Evolutionary conservation across 2,797 vertebrate genomes (phyloP), one percentile per base, ranked within the genome.

Genomic region (Intellagama lesueurii): DNA sequence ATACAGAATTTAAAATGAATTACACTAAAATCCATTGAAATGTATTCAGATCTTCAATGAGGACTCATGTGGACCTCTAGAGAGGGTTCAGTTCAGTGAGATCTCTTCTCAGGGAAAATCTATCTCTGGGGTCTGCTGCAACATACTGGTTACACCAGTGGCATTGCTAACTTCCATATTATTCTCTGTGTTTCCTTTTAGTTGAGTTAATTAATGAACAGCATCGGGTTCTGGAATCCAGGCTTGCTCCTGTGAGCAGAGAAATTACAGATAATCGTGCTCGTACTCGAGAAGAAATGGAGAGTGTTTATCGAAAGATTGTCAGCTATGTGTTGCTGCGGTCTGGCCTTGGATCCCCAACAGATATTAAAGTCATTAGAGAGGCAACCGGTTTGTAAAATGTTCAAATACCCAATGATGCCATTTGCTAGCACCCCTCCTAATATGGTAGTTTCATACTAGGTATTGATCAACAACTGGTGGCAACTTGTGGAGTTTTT

Each of bases 131-230:
- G 17, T 81, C 70, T 87, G 40, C 86, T 79, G 73, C 52, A 11
- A 16, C 73, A 56, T 35, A 11, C 9, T 70, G 1, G 28, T n/a
- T 90, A 93, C 16, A 64, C 1, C 16, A 86, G 72, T 81, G 60
- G 64, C 30, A 17, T 30, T 69, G 35, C 7, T 44, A 17, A 19
- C 12, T 82, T 85, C 86, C 87, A 79, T 40, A 7, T 66, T 26
- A 1, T 86, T 75, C 1, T 83, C 35, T 83, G 4, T 92, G n/a
- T 81, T 91, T 89, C 64, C 87, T 90, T 81, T 68, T 94, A 98
- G 99, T 94, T 32, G 98, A 98, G 93, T 97, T 99, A 90, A 94
- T 98, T 6, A 94, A 96, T 40, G 97, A 98, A 84, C 97, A 98
- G 92, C 97, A 96, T 84, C 95, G 66, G 26, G 86, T 97, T 81